Conservation (phyloP, 2,113 vertebrate species). For the Tympanuchus pallidicinctus region DNA sequence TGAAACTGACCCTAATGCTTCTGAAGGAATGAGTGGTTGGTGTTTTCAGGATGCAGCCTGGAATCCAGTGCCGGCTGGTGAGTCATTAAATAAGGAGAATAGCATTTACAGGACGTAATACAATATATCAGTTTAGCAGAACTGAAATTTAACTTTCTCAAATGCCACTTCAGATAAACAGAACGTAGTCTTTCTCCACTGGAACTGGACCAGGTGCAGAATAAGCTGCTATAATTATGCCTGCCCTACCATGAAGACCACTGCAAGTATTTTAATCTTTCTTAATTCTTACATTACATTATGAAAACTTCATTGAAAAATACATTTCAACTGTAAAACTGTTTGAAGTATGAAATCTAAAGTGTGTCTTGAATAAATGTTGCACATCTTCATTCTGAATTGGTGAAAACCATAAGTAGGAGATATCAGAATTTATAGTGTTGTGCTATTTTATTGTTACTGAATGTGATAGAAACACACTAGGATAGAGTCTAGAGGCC, state of each 20-base stretch:
- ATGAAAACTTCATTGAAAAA: not conserved
- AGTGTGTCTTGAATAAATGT: not conserved
- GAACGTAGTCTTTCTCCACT: not conserved
- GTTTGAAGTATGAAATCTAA: not conserved
- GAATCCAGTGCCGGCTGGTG: not conserved
- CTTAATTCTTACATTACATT: not conserved
- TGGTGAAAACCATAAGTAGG: not conserved
- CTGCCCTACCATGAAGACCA: not conserved
- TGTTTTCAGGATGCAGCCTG: not conserved
- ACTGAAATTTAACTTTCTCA: not conserved
- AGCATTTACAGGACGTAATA: not conserved
- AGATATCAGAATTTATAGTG: not conserved
- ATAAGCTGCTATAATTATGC: not conserved
- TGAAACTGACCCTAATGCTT: not conserved
- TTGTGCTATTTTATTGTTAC: not conserved
- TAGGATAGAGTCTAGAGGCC: not conserved
- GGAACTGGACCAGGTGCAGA: not conserved
- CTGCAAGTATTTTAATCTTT: not conserved
- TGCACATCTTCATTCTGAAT: not conserved
- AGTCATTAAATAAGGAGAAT: not conserved
- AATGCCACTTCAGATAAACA: not conserved
- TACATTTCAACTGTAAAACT: not conserved
- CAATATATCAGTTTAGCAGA: not conserved
- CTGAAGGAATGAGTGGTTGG: not conserved
- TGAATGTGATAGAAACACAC: not conserved